Evolutionary conservation across 1,140 invertebrate genomes (phyloP).

Genomic region (Drosophila baimaii): DNA sequence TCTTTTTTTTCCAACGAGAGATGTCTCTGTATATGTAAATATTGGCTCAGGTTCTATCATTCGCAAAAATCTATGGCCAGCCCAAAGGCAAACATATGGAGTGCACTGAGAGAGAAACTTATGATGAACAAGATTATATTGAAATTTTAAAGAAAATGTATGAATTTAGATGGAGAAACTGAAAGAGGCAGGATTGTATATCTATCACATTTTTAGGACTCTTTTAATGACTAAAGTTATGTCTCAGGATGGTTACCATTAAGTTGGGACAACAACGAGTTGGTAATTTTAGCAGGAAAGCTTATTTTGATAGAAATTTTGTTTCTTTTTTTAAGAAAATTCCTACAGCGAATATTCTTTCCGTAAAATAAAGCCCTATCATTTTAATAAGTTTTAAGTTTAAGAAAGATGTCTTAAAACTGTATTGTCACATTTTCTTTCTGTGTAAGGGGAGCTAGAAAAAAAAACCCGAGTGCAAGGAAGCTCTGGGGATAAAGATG

Average conservation of each 20-base stretch:
- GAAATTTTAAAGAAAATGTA: background rate
- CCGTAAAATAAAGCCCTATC: background rate
- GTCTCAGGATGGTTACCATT: too few species aligned
- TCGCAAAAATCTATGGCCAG: constrained; percentile 74
- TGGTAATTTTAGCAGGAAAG: background rate
- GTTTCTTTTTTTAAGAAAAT: too few species aligned
- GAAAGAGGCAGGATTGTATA: too few species aligned
- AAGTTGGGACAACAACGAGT: background rate
- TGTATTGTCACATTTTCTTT: background rate
- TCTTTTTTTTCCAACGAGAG: constrained; percentile 9
- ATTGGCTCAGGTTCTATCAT: constrained; percentile 76
- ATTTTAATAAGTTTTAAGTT: background rate
- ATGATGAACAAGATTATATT: too few species aligned
- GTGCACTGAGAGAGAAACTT: background rate
- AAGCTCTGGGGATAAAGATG: constrained; percentile 11
- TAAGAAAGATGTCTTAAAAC: background rate
- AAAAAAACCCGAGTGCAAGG: constrained; percentile 16
- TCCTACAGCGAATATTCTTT: too few species aligned
- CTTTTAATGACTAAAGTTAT: too few species aligned
- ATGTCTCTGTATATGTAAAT: constrained; percentile 67
- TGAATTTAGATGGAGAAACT: accelerated
- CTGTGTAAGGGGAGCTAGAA: background rate
- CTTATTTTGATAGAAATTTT: too few species aligned
- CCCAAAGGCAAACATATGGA: constrained; percentile 52
- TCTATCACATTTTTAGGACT: too few species aligned